A percentile compares a stretch with the other conserved stretches of the same genome.
Conservation (phyloP, 1,140 invertebrate genomes). For the Trissolcus basalis region DNA sequence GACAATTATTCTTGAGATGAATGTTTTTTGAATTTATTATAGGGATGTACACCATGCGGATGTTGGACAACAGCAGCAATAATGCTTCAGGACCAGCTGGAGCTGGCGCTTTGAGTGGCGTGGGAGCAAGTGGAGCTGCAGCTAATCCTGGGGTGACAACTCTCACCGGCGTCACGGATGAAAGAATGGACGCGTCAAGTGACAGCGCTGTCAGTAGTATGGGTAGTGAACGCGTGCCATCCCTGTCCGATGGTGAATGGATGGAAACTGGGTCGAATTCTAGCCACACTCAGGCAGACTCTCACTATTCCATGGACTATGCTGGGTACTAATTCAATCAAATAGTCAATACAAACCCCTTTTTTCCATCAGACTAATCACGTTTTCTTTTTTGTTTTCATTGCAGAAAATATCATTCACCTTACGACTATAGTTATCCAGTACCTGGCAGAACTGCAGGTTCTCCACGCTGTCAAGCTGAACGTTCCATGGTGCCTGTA, state of each 20-base stretch:
- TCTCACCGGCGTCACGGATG: conserved; percentile 72
- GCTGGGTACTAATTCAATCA: conserved; percentile 62
- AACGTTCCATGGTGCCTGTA: conserved; percentile 79
- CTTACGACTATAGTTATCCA: conserved; percentile 85
- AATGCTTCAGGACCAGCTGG: conserved; percentile 73
- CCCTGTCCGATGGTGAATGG: conserved; percentile 91
- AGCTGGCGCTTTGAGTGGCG: conserved; percentile 68
- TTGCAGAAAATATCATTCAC: conserved; percentile 83
- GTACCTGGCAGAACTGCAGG: conserved; percentile 66
- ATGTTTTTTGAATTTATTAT: conserved; percentile 60
- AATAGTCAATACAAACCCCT: too few species aligned
- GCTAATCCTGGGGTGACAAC: conserved; percentile 63
- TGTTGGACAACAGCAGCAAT: conserved; percentile 82
- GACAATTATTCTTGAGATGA: too few species aligned
- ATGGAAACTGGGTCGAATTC: conserved; percentile 90
- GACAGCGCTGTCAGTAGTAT: conserved; percentile 94
- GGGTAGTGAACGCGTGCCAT: conserved; percentile 92
- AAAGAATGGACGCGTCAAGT: conserved; percentile 87
- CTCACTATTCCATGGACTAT: conserved; percentile 78
- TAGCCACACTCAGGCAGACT: conserved; percentile 80
- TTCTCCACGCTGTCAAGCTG: conserved; percentile 68
- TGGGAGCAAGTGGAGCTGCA: conserved; percentile 57
- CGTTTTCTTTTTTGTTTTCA: conserved; percentile 20
- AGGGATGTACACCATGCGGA: conserved; percentile 91
- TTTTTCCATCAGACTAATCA: not conserved